Base-by-base conservation (phyloP, 2,888 invertebrate genomes). In the Mesoligia furuncula region DNA sequence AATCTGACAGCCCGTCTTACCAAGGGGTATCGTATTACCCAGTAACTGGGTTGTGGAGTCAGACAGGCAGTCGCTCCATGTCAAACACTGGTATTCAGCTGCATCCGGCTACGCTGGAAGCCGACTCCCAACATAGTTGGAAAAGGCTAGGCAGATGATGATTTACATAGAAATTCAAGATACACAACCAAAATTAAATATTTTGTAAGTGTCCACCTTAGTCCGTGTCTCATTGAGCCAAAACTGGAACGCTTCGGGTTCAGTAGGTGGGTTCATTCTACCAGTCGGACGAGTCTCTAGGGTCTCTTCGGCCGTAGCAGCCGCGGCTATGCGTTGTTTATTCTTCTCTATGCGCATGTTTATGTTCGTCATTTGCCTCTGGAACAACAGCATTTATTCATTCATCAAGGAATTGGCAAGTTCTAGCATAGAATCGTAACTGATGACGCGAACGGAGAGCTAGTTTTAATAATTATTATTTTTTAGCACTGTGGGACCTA, bases 291-390 rank as follows among this genome's bases (percentile, higher is more conserved):
- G 92, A 1, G 91, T 80, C 81, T 93, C 97, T 36, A 91, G 78
- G 36, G 91, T 91, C 72, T 98, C 98, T 75, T 98, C 98, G 1
- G 97, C 97, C 3, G 97, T 97, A 83, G 98, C 98, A 0, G 98
- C 98, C 0, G 98, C 97, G 0, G 97, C 97, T 82, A 98, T 98
- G 89, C 98, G 98, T 88, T 98, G 98, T 90, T 98, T 98, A 1
- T 97, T 98, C 92, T 98, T 98, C 91, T 98, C 98, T 87, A 98
- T 98, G 86, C 98, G 97, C 73, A 97, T 94, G 90, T 98, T 98
- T 57, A 98, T 94, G 82, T 97, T 97, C 79, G 97, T 96, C 86
- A 99, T 98, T 93, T 97, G 97, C 72, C 95, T 93, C 97, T 97
- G 90, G 84, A 69, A 69, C 59, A 59, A 59, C 39, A 39, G 6